Percentiles rank a stretch among this genome's conserved stretches.
Evolutionary conservation across 2,797 vertebrate genomes (phyloP).

Genomic region (Sus cebifrons): DNA sequence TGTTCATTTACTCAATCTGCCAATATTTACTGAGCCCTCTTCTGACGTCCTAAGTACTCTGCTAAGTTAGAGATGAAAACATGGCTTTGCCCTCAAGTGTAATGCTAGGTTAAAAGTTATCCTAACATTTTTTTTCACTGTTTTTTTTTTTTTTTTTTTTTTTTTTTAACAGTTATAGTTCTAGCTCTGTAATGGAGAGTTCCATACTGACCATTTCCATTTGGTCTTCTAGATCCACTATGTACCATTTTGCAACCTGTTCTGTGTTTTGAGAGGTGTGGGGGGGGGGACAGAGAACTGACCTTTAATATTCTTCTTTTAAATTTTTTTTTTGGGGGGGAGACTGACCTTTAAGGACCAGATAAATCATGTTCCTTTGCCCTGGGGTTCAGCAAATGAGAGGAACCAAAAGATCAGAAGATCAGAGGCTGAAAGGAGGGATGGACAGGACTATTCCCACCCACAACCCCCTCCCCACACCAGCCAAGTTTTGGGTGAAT

Average conservation of each 20-base stretch:
- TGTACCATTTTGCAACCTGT: neutral
- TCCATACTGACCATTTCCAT: slow-evolving; percentile 35
- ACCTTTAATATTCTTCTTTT: too few species aligned
- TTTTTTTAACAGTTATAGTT: neutral
- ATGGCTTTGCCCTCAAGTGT: neutral
- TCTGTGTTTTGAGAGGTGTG: neutral
- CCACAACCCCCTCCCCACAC: neutral
- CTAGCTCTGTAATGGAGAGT: neutral
- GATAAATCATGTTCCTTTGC: neutral
- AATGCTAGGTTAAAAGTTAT: slow-evolving; percentile 34
- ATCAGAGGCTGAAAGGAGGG: neutral
- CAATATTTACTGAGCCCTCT: slow-evolving; percentile 14
- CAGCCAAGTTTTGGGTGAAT: neutral
- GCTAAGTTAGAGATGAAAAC: slow-evolving; percentile 26
- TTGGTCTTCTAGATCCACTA: neutral
- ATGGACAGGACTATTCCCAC: neutral
- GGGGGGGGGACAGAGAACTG: too few species aligned
- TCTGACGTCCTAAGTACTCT: neutral
- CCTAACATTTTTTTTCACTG: neutral
- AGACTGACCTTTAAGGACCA: neutral
- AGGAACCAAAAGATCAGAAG: slow-evolving; percentile 32
- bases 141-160: too few species aligned
- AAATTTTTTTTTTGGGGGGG: too few species aligned
- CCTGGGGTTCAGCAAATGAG: neutral
- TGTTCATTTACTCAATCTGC: slow-evolving; percentile 45